phyloP scores from a whole-genome alignment of 2,888 invertebrate species.

The Nezara viridula region DNA sequence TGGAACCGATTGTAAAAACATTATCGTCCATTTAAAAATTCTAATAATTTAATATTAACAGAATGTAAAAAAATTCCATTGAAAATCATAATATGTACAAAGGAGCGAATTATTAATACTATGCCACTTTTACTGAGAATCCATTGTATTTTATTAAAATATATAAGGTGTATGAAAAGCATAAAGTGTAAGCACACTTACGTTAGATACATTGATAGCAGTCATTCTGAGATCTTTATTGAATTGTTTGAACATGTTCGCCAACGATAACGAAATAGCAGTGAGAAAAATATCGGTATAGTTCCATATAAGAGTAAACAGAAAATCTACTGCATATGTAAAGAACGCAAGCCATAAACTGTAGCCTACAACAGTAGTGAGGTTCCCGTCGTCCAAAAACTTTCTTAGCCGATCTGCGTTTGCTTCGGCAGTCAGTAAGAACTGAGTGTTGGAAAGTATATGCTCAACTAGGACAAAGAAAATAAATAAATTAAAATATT shows the following conservation, averaged over 20 bases:
- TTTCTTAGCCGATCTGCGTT: slow-evolving; percentile 68
- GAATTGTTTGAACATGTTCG: slow-evolving; percentile 66
- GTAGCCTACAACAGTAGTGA: slow-evolving; percentile 65
- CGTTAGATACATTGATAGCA: slow-evolving; percentile 70
- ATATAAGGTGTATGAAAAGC: no score
- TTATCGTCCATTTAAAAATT: no score
- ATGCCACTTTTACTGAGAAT: no score
- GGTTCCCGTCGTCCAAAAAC: slow-evolving; percentile 62
- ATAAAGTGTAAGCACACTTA: background rate
- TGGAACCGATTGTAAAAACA: no score
- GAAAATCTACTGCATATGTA: slow-evolving; percentile 64
- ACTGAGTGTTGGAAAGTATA: slow-evolving; percentile 74
- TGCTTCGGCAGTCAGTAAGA: slow-evolving; percentile 71
- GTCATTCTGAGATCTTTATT: slow-evolving; percentile 71
- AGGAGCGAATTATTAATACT: no score
- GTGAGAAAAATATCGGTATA: slow-evolving; percentile 67
- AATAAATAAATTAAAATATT: slow-evolving; percentile 61
- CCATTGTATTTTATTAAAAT: no score
- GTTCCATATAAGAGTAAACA: slow-evolving; percentile 67
- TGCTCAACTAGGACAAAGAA: slow-evolving; percentile 74
- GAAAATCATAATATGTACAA: no score
- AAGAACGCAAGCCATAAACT: slow-evolving; percentile 63
- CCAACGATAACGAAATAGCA: slow-evolving; percentile 66
- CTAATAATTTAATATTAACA: no score
- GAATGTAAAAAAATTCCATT: no score